phyloP scores from a whole-genome alignment of 2,113 vertebrate genomes.

The Sphyrna mokarran region DNA sequence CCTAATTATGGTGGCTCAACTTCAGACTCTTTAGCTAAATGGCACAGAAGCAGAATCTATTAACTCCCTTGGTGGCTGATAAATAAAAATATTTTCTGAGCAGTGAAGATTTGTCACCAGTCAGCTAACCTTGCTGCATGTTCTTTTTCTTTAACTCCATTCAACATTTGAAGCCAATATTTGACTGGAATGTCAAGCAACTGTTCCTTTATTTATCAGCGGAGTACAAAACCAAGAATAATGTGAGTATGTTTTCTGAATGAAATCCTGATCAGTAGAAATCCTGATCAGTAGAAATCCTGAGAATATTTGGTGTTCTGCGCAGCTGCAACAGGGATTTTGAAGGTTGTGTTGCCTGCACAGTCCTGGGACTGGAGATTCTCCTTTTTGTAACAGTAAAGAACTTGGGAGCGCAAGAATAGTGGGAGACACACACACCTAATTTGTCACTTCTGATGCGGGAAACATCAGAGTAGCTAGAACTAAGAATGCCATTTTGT shows the following conservation, averaged over 20 bases:
- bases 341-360: not conserved
- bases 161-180: conserved; percentile 88
- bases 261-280: not conserved
- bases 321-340: not conserved
- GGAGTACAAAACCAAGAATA: conserved; percentile 89
- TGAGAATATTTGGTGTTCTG: not conserved
- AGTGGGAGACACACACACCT: no score
- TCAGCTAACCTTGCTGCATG: conserved; percentile 36
- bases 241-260: conserved; percentile 68
- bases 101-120: not conserved
- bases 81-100: not conserved
- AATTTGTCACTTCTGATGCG: not conserved
- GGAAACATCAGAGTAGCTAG: not conserved
- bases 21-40: not conserved
- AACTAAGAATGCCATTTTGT: not conserved
- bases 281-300: not conserved
- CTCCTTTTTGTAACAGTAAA: not conserved
- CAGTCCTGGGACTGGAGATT: not conserved
- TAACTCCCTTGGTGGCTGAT: not conserved
- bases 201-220: conserved; percentile 94
- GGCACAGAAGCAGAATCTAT: not conserved
- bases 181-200: conserved; percentile 98
- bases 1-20: not conserved
- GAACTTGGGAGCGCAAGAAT: not conserved
- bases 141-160: conserved; percentile 60